phyloP scores from a whole-genome alignment of 2,888 invertebrate genomes.

The Halictus ligatus region DNA sequence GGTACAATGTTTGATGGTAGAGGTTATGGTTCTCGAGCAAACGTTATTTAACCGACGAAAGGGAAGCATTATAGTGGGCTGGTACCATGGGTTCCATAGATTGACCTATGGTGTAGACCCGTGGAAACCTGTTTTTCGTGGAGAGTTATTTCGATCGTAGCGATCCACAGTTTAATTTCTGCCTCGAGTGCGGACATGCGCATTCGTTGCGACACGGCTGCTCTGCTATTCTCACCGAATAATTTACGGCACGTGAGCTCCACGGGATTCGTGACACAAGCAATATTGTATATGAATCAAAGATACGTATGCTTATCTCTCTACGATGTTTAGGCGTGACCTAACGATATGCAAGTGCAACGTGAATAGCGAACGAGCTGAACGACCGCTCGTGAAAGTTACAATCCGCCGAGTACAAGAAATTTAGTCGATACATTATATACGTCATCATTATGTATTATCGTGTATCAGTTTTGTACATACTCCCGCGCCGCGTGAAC shows the following conservation, averaged over 20 bases:
- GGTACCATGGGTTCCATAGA: constrained; percentile 29
- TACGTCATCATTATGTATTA: constrained; percentile 23
- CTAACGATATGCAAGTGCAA: constrained; percentile 39
- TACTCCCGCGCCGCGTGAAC: background rate
- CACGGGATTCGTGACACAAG: constrained; percentile 68
- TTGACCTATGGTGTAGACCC: constrained; percentile 50
- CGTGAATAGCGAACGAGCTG: constrained; percentile 34
- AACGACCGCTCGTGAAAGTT: constrained; percentile 53
- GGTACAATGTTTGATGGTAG: background rate
- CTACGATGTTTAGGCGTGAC: constrained; percentile 52
- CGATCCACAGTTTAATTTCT: constrained; percentile 72
- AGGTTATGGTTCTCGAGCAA: background rate
- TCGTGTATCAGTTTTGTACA: constrained; percentile 31
- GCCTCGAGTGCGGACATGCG: constrained; percentile 59
- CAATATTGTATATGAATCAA: constrained; percentile 67
- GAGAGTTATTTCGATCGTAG: constrained; percentile 72
- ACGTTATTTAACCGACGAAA: background rate
- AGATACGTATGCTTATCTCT: constrained; percentile 51
- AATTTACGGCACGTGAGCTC: constrained; percentile 74
- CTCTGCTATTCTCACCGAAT: constrained; percentile 74
- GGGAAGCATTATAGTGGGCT: background rate
- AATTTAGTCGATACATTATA: constrained; percentile 46
- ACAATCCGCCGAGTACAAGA: constrained; percentile 24
- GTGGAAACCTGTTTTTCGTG: constrained; percentile 69
- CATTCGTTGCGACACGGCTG: constrained; percentile 70